Base-by-base conservation (phyloP, 2,888 invertebrate genomes). In the Caenorhabditis becei region DNA sequence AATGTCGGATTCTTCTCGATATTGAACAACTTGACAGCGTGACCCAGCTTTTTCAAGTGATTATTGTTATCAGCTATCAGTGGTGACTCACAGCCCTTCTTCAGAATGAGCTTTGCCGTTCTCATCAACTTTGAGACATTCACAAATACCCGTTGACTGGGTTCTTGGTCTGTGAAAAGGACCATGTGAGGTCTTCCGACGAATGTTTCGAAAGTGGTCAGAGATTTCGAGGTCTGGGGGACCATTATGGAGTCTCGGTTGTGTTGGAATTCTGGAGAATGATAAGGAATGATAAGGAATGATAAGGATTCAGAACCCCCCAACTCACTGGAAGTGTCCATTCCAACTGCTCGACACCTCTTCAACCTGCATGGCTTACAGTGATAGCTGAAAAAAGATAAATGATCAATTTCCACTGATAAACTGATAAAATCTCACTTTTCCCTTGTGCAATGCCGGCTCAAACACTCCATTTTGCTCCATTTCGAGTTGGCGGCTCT, bases 181-280 rank as follows among this genome's bases (percentile, higher is more conserved):
- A 72, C 72, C 24, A 49, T 18, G 18, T 56, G 35, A 5, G 72
- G 72, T 20, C 72, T 44, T 14, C 56, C 63, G 7, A 72, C 20
- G 14, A 56, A 14, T 0, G 18, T 3, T 37, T 63, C 63, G 3
- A n/a, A n/a, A n/a, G n/a, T n/a, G n/a, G n/a, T n/a, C n/a, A 49
- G 11, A 1, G 56, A 23, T 62, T 72, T 63, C 35, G 44, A 49
- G 18, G 47, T 56, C 11, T 44, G 28, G n/a, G 16, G 20, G 4
- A 20, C 7, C 1, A 18, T 18, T 0, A 72, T 44, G 18, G 72
- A 47, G 56, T 72, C 72, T 0, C 72, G 72, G 26, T 72, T 63
- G 72, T 72, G 63, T 49, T 72, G 72, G 26, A 72, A 72, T 24
- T 72, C 72, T 72, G 47, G 11, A 47, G 10, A 32, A 32, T 32